A percentile compares a stretch with the other conserved stretches of the same genome.
These are phyloP conservation scores for Scaptomyza parva DNA, from an alignment of 2,888 invertebrate genomes.

Conservation along the genomic window DNA sequence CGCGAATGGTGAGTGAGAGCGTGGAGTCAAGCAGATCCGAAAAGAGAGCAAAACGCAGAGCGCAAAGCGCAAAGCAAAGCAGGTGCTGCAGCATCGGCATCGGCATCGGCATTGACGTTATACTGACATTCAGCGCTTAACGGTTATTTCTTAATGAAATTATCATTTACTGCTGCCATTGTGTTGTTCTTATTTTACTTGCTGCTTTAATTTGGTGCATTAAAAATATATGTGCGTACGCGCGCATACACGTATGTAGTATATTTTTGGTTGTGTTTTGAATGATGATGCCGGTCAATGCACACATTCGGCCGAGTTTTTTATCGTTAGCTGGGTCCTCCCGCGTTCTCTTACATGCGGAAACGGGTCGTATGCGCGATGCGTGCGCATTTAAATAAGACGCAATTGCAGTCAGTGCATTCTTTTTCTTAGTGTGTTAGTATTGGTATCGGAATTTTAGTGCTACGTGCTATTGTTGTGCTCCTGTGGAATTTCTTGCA, in stretches of 20 bases:
- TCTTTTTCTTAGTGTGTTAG: constrained; percentile 25
- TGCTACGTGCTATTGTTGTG: constrained; percentile 41
- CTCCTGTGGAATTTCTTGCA: constrained; percentile 15
- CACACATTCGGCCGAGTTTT: constrained; percentile 75
- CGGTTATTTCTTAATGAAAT: constrained; percentile 61
- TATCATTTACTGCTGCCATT: constrained; percentile 34
- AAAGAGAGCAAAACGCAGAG: constrained; percentile 16
- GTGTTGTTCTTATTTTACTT: constrained; percentile 58
- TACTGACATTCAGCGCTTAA: constrained; percentile 66
- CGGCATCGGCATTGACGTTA: constrained; percentile 68
- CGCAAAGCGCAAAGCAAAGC: constrained; percentile 8
- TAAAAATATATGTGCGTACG: constrained; percentile 37
- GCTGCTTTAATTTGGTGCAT: constrained; percentile 35
- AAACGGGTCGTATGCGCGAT: constrained; percentile 71
- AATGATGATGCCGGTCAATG: constrained; percentile 62
- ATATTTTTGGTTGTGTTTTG: constrained; percentile 37
- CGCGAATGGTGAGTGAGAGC: background rate
- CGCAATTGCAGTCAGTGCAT: constrained; percentile 55
- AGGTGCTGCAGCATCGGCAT: constrained; percentile 30
- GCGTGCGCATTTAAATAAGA: constrained; percentile 41
- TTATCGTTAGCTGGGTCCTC: constrained; percentile 27
- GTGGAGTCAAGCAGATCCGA: background rate
- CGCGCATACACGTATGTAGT: constrained; percentile 8
- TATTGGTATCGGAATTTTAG: constrained; percentile 7
- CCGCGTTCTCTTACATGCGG: constrained; percentile 47